These are phyloP conservation scores for Stenodema calcarata DNA, from an alignment of 2,888 invertebrate genomes.

Conservation along the genomic window DNA sequence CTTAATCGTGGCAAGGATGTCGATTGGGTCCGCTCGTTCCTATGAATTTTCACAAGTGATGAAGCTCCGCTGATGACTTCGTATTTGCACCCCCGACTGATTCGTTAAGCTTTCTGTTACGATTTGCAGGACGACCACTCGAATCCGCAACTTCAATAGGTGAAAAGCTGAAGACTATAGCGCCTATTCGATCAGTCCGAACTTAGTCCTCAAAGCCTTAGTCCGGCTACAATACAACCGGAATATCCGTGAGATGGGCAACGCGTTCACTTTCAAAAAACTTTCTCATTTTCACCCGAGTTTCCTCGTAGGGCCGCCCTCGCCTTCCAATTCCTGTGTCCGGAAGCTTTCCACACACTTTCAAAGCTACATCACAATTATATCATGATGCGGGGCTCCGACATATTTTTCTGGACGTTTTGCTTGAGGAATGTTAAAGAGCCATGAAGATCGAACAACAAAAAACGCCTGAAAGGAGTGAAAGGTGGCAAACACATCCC, in stretches of 20 bases:
- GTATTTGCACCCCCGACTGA: background rate
- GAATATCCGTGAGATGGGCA: slow-evolving; percentile 23
- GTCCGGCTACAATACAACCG: background rate
- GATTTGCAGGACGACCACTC: background rate
- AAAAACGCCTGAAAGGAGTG: background rate
- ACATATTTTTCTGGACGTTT: background rate
- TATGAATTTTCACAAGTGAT: background rate
- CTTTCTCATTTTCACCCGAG: background rate
- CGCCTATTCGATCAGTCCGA: background rate
- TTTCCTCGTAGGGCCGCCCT: slow-evolving; percentile 13
- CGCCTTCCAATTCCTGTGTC: background rate
- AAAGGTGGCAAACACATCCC: background rate
- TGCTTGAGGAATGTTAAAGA: background rate
- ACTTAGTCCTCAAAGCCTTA: background rate
- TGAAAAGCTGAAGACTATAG: slow-evolving; percentile 6
- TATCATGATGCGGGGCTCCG: background rate
- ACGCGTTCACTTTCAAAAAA: slow-evolving; percentile 11
- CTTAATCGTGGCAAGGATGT: too few species aligned
- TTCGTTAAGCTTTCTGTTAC: background rate
- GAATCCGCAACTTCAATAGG: background rate
- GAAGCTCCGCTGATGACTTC: background rate
- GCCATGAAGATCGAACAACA: background rate
- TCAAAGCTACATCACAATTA: slow-evolving; percentile 16
- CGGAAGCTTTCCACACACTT: slow-evolving; percentile 10
- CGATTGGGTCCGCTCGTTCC: background rate